Base-by-base conservation (phyloP, 2,797 vertebrate species). In the Poecilia gillii region DNA sequence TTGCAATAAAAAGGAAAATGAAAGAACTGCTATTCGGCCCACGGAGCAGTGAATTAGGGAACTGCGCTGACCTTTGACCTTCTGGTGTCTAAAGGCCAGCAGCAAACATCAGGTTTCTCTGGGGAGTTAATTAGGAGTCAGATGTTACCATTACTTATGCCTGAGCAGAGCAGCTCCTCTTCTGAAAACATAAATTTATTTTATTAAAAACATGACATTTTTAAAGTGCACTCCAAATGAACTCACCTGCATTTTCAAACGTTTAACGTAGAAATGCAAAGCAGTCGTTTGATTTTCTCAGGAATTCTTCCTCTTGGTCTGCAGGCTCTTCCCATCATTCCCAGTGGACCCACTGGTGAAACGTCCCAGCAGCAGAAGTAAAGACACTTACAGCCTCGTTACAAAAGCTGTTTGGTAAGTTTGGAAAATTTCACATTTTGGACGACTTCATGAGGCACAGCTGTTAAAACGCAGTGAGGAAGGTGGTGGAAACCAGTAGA, bases 81-180 rank as follows among this genome's bases (percentile, higher is more conserved):
- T 39, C 33, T 23, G 1, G 62, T 39, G 62, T 66, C 62, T 39
- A 66, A 70, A 70, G 23, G 66, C 39, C 66, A 70, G 66, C 71
- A 78, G 66, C 39, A 70, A 70, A 70, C 20, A 43, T 70, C 23
- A n/a, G 36, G 39, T 12, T 43, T n/a, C 66, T 70, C 23, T 39
- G 18, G 33, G 62, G 36, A 39, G 62, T 39, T 39, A 66, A 66
- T 66, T 66, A 66, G 62, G 64, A 70, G 66, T 70, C 23, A 43
- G 25, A 70, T 70, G 23, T n/a, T 70, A 70, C 20, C 39, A 41
- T 68, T 43, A n/a, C 41, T 70, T 41, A 70, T 43, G 39, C 13
- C 36, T 1, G 20, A n/a, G 39, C 11, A 43, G 39, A 70, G 9
- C 66, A 70, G 20, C 36, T 41, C 41, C n/a, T 11, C 41, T 43